Evolutionary conservation across 2,113 vertebrate genomes (phyloP).

Genomic region (pig (Sus scrofa)): DNA sequence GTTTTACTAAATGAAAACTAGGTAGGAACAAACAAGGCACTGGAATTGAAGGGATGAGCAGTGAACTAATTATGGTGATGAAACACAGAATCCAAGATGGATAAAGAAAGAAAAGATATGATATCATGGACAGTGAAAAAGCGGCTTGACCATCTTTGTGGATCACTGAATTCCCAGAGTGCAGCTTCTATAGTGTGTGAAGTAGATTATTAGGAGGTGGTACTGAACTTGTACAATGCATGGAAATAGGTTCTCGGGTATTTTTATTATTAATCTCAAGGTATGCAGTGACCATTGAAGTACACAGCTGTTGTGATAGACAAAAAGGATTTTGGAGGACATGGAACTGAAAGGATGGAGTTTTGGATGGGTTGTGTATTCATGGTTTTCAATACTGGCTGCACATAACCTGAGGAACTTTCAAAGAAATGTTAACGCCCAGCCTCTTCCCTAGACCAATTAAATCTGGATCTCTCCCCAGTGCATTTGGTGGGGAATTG

Average conservation of each 20-base stretch:
- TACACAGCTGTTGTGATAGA: background rate
- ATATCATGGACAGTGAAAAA: background rate
- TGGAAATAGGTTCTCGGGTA: background rate
- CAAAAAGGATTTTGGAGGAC: background rate
- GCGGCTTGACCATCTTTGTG: background rate
- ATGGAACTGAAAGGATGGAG: background rate
- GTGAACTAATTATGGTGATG: background rate
- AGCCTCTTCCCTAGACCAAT: background rate
- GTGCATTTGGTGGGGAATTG: background rate
- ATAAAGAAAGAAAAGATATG: background rate
- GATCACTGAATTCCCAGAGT: background rate
- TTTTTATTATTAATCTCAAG: background rate
- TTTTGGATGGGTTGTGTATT: background rate
- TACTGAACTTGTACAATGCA: background rate
- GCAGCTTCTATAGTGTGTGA: background rate
- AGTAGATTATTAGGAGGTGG: background rate
- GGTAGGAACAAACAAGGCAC: background rate
- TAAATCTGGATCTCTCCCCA: constrained; percentile 14
- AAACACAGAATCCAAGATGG: background rate
- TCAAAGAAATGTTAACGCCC: background rate
- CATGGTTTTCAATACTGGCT: background rate
- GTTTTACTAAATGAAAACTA: background rate
- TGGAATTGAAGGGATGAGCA: background rate
- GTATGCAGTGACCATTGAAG: background rate
- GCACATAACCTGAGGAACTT: background rate